Percentiles rank a stretch among this genome's conserved stretches.
phyloP scores from a whole-genome alignment of 2,113 vertebrate species.

The Thryonomys swinderianus region DNA sequence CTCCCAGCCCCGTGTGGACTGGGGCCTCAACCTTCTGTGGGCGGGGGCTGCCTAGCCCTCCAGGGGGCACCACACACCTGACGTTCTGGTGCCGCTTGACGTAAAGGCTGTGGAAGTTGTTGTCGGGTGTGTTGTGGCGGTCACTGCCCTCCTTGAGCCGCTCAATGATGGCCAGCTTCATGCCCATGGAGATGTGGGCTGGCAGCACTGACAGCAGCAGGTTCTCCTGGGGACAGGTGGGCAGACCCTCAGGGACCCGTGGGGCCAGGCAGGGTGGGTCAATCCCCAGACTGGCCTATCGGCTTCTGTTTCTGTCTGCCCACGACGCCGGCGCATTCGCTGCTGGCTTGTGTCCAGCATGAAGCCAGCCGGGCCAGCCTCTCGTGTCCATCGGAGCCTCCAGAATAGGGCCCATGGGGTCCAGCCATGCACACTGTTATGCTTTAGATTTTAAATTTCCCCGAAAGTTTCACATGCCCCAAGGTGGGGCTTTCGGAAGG shows the following conservation, averaged over 20 bases:
- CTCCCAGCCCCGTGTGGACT: rapidly evolving
- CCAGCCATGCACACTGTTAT: rapidly evolving
- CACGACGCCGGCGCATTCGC: rapidly evolving
- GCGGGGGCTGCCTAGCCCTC: neutral
- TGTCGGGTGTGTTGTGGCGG: constrained; percentile 93
- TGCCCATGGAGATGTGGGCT: constrained; percentile 99
- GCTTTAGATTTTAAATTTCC: neutral
- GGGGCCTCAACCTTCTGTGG: neutral
- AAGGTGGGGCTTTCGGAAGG: neutral
- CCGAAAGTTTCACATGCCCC: neutral
- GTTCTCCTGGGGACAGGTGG: constrained; percentile 88
- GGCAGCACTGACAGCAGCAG: constrained; percentile 97
- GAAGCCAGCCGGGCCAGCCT: rapidly evolving
- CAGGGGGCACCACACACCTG: constrained; percentile 16
- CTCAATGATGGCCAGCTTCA: constrained; percentile 98
- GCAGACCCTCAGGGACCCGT: rapidly evolving
- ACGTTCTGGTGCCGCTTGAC: constrained; percentile 95
- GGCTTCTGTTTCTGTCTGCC: neutral
- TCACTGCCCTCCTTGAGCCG: constrained; percentile 95
- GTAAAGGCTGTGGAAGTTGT: constrained; percentile 98
- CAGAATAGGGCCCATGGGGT: neutral
- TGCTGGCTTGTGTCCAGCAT: rapidly evolving
- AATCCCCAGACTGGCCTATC: neutral
- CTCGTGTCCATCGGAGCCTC: neutral
- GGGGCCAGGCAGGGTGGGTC: rapidly evolving